Conservation (phyloP, 2,797 vertebrate species). For the Hydrocynus forskahlii region DNA sequence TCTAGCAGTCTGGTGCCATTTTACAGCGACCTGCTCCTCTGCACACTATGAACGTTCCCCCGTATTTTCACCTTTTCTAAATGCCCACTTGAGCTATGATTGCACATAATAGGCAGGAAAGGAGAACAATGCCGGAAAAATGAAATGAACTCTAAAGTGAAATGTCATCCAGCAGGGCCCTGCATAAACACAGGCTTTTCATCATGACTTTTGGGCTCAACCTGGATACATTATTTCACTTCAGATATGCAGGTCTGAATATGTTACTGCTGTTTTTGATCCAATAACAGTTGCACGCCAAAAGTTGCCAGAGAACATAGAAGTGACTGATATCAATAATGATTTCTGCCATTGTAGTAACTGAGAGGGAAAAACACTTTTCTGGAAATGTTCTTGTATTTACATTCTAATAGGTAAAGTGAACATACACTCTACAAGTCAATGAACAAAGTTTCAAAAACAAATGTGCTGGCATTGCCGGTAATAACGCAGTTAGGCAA, state of each 20-base stretch:
- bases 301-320: too few species aligned
- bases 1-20: background rate
- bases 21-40: background rate
- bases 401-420: background rate
- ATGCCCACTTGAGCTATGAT: background rate
- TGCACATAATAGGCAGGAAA: background rate
- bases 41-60: background rate
- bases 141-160: background rate
- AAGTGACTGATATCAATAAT: too few species aligned
- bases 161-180: slow-evolving; percentile 29
- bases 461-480: background rate
- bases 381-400: background rate
- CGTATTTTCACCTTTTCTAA: slow-evolving; percentile 15
- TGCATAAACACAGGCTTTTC: slow-evolving; percentile 15
- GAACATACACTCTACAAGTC: background rate
- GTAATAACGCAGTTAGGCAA: background rate
- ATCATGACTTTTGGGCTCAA: background rate
- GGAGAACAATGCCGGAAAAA: slow-evolving; percentile 24
- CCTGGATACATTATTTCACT: background rate
- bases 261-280: background rate
- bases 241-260: background rate
- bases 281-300: too few species aligned
- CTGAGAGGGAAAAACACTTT: too few species aligned
- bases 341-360: too few species aligned
- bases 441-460: background rate